Conservation (phyloP, 1,140 invertebrate genomes). For the Argopecten irradians region DNA sequence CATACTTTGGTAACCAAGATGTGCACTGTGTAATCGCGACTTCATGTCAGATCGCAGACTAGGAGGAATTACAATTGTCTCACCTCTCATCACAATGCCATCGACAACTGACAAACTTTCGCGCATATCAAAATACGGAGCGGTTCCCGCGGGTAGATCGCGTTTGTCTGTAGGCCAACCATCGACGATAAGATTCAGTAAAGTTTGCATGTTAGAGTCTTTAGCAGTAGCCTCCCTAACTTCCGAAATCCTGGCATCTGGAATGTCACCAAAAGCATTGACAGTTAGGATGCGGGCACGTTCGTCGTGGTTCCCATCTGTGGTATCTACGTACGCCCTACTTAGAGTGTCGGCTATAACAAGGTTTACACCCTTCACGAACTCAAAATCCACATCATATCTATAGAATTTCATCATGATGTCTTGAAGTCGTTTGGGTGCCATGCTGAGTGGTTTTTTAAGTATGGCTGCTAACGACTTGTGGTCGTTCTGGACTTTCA, state of each 20-base stretch:
- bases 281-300: conserved; percentile 22
- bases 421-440: conserved; percentile 40
- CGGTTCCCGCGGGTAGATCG: background rate
- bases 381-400: conserved; percentile 50
- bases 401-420: conserved; percentile 54
- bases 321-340: conserved; percentile 32
- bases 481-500: conserved; percentile 55
- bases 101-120: conserved; percentile 47
- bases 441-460: conserved; percentile 8
- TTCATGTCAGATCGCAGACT: conserved; percentile 62
- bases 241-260: conserved; percentile 43
- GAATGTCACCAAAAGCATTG: conserved; percentile 23
- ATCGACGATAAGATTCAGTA: conserved; percentile 7
- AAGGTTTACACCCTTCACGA: conserved; percentile 29
- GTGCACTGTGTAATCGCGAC: conserved; percentile 61
- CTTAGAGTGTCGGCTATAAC: background rate
- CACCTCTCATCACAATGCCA: background rate
- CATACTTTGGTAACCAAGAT: conserved; percentile 60
- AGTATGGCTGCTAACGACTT: conserved; percentile 41
- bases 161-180: conserved; percentile 42
- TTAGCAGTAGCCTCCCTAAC: background rate
- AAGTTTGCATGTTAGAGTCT: background rate
- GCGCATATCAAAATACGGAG: conserved; percentile 51
- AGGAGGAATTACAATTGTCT: conserved; percentile 62
- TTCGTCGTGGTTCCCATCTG: background rate